phyloP scores from a whole-genome alignment of 1,140 invertebrate genomes.

The Drosophila athabasca region DNA sequence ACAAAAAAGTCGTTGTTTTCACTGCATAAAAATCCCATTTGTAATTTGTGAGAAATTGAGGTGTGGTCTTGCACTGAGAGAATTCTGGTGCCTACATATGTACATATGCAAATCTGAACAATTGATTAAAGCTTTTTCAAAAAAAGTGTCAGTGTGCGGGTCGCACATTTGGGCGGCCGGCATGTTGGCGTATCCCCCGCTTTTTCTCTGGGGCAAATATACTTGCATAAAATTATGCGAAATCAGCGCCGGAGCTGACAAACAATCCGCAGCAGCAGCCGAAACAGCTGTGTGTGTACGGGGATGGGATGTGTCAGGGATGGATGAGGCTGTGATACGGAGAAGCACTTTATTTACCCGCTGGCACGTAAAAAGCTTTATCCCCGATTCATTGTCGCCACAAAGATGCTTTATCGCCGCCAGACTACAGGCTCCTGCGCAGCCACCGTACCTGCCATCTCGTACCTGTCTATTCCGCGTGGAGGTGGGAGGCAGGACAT shows the following conservation, averaged over 20 bases:
- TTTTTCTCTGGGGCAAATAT: conserved; percentile 19
- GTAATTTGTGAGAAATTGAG: conserved; percentile 60
- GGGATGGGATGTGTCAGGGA: not conserved
- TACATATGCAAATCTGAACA: too few relatives aligned
- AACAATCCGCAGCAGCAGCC: conserved; percentile 50
- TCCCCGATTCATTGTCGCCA: conserved; percentile 77
- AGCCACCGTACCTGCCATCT: conserved; percentile 58
- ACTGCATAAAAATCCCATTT: conserved; percentile 65
- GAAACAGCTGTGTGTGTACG: not conserved
- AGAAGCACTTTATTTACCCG: conserved; percentile 55
- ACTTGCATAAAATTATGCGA: conserved; percentile 79
- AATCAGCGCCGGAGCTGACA: conserved; percentile 68
- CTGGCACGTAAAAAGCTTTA: conserved; percentile 79
- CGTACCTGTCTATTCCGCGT: conserved; percentile 39
- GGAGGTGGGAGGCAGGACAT: conserved; percentile 1
- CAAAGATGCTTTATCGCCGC: conserved; percentile 61
- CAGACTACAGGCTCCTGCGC: conserved; percentile 69
- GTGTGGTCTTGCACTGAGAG: conserved; percentile 14
- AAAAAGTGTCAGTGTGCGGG: not conserved
- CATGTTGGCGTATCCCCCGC: conserved; percentile 1
- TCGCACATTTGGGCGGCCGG: conserved; percentile 19
- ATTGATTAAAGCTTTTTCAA: not conserved
- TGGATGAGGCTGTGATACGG: conserved; percentile 17
- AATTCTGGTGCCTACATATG: too few relatives aligned
- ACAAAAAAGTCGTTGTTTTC: conserved; percentile 53